These are phyloP conservation scores for Cryptocephalus primarius DNA, from an alignment of 2,888 invertebrate species.

Conservation along the genomic window DNA sequence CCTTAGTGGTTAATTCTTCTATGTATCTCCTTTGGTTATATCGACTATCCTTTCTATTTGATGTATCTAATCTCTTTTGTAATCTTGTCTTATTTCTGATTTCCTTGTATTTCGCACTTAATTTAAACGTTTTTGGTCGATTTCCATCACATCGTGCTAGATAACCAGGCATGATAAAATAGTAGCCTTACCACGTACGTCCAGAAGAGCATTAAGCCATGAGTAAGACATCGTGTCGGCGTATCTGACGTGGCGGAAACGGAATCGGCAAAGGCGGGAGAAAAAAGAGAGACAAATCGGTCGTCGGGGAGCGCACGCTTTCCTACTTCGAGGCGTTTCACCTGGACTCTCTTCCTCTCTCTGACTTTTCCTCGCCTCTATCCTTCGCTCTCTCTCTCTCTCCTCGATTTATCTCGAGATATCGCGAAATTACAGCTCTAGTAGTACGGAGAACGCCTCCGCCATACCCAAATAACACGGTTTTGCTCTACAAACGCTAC, in stretches of 20 bases:
- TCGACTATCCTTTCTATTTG: too few relatives aligned
- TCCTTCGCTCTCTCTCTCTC: too few relatives aligned
- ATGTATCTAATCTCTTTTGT: too few relatives aligned
- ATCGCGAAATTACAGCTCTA: conserved; percentile 27
- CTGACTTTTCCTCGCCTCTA: conserved; percentile 9
- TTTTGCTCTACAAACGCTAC: conserved; percentile 1
- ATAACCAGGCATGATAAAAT: too few relatives aligned
- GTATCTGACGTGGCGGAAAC: not conserved
- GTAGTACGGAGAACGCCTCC: conserved; percentile 25
- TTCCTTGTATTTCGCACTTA: too few relatives aligned
- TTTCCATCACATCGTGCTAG: too few relatives aligned
- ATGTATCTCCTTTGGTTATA: too few relatives aligned
- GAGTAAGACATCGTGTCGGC: too few relatives aligned
- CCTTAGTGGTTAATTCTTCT: too few relatives aligned
- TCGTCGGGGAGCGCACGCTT: conserved; percentile 13
- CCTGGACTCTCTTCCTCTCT: conserved; percentile 11
- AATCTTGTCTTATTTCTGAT: too few relatives aligned
- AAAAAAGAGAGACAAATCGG: conserved; percentile 2
- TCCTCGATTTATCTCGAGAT: conserved; percentile 21
- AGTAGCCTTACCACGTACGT: not conserved
- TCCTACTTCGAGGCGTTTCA: not conserved
- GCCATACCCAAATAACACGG: conserved; percentile 25
- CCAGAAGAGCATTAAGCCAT: too few relatives aligned
- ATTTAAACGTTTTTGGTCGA: too few relatives aligned
- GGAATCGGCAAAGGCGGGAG: not conserved